phyloP scores from a whole-genome alignment of 2,797 vertebrate species.

The Triplophysa bombifrons region DNA sequence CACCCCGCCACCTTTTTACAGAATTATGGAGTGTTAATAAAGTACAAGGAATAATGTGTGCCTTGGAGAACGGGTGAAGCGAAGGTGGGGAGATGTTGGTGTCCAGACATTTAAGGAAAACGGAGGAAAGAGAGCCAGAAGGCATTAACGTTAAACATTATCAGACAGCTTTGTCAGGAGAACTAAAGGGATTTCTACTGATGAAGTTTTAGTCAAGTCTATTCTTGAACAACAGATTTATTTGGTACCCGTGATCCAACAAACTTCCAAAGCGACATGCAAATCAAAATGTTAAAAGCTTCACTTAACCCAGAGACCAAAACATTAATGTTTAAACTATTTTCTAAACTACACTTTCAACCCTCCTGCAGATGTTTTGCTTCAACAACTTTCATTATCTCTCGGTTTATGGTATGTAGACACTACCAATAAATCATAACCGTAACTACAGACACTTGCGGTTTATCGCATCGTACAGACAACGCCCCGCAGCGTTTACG shows the following conservation, averaged over 20 bases:
- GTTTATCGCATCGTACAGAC: conserved; percentile 57
- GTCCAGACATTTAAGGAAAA: conserved; percentile 48
- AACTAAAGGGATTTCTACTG: conserved; percentile 53
- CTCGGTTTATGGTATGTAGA: conserved; percentile 52
- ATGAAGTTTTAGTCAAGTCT: conserved; percentile 48
- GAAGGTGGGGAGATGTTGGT: conserved; percentile 49
- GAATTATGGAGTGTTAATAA: conserved; percentile 75
- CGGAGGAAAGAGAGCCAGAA: neutral
- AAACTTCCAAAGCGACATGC: conserved; percentile 47
- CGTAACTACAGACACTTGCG: conserved; percentile 58
- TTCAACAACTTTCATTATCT: conserved; percentile 55
- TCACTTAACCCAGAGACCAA: conserved; percentile 36
- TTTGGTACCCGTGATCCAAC: conserved; percentile 56
- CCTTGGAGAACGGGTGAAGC: conserved; percentile 65
- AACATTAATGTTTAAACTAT: conserved; percentile 10
- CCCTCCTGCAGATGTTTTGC: conserved; percentile 57
- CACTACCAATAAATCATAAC: conserved; percentile 63
- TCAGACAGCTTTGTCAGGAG: conserved; percentile 38
- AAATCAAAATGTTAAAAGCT: conserved; percentile 52
- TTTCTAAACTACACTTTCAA: conserved; percentile 33
- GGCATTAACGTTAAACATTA: conserved; percentile 9
- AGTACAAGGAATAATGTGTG: conserved; percentile 71
- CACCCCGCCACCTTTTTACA: conserved; percentile 55
- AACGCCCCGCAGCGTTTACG: conserved; percentile 66
- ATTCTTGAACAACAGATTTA: conserved; percentile 53